Evolutionary conservation across 30 jellyfish, hydroid and myxozoan genomes (phyloP), one percentile per base, ranked within the genome.

Genomic region (Phacellophora camtschatica): DNA sequence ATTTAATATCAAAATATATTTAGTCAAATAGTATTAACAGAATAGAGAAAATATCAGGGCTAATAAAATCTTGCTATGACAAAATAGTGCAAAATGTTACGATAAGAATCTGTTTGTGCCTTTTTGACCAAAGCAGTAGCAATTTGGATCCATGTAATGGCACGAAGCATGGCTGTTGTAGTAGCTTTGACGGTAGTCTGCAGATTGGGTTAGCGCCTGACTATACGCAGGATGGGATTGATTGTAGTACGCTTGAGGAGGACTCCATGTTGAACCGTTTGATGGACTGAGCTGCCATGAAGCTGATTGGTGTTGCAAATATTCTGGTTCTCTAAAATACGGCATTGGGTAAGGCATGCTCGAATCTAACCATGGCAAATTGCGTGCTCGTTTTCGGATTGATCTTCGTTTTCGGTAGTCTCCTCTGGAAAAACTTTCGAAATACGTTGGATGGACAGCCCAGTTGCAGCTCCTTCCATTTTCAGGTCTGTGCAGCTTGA

Each of bases 381-480:
- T 64, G 25, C 97, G 35, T 0, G 94, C 82, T 19, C 97, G 62
- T 77, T 88, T 88, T 49, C 96, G 55, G 23, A 87, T 56, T 11
- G 89, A 73, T 43, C 96, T 59, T 31, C 96, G 68, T 42, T 87
- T 87, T 49, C 96, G 59, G 87, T 87, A 87, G 71, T 79, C 90
- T 42, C 86, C 86, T 27, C 89, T 80, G 39, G 66, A 18, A 42
- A 88, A 88, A 48, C 90, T 75, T 12, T 80, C 85, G 24, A 72
- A 80, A 79, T 88, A 88, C 30, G 97, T 78, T 10, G 97, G 97
- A 66, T 88, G 97, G n/a, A 88, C 71, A n/a, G 97, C 97, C 97
- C 97, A 88, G 61, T 88, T 80, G 59, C 97, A 88, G 39, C 97
- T 88, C 15, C 97, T 65, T 11, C 97, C 97, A 43, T 88, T 88